A percentile compares a stretch with the other conserved stretches of the same genome.
These are phyloP conservation scores for Drosophila bocqueti DNA, from an alignment of 1,140 invertebrate genomes.

Conservation along the genomic window DNA sequence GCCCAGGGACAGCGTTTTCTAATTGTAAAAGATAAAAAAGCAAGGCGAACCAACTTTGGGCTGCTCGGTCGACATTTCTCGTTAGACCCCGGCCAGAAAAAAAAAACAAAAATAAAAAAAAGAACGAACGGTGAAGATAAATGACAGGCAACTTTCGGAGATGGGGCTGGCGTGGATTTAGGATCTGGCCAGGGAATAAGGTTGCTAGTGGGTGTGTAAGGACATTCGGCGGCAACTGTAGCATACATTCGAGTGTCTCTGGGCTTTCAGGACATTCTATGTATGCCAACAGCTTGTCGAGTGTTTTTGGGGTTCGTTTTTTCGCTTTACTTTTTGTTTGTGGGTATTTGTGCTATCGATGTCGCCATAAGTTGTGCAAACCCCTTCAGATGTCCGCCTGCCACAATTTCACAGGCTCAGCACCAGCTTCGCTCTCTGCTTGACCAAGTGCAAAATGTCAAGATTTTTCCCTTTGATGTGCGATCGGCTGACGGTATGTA, in stretches of 20 bases:
- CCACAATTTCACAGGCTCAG: conserved; percentile 38
- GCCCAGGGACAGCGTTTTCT: conserved; percentile 67
- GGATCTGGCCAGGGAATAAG: conserved; percentile 28
- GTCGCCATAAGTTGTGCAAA: conserved; percentile 77
- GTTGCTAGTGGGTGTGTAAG: conserved; percentile 31
- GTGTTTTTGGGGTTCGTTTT: conserved; percentile 42
- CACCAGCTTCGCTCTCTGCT: conserved; percentile 48
- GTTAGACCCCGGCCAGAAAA: conserved; percentile 42
- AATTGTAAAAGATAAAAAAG: conserved; percentile 81
- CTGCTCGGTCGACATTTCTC: conserved; percentile 59
- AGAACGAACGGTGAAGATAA: conserved; percentile 61
- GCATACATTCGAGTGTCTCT: conserved; percentile 80
- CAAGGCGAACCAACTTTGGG: conserved; percentile 49
- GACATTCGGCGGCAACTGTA: conserved; percentile 73
- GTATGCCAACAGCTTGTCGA: conserved; percentile 81
- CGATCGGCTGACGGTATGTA: conserved; percentile 48
- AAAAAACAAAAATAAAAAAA: conserved; percentile 29
- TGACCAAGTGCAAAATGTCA: conserved; percentile 82
- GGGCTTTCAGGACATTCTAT: conserved; percentile 70
- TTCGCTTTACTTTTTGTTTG: conserved; percentile 10
- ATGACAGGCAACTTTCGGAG: conserved; percentile 64
- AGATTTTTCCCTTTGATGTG: conserved; percentile 76
- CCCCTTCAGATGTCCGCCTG: conserved; percentile 63
- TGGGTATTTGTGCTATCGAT: conserved; percentile 77
- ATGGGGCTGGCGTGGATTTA: conserved; percentile 28